A percentile compares a stretch with the other conserved stretches of the same genome.
Evolutionary conservation across 2,797 vertebrate genomes (phyloP).

Genomic region (Ispidina lecontei): DNA sequence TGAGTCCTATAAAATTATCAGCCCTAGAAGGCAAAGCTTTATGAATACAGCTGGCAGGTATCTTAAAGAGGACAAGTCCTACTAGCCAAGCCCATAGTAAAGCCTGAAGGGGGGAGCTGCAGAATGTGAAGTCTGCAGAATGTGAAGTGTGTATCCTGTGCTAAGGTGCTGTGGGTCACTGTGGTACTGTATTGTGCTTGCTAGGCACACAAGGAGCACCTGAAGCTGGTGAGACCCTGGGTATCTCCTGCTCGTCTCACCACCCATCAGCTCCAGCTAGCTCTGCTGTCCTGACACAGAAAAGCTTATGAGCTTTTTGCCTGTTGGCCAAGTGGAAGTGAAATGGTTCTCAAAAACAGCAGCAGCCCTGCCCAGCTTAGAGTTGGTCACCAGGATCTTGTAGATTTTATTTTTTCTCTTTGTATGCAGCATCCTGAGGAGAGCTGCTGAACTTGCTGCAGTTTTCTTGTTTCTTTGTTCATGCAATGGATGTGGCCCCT

Average conservation of each 20-base stretch:
- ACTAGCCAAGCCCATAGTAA: not conserved
- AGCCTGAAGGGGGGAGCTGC: not conserved
- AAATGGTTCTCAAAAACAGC: not conserved
- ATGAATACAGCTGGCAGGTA: not conserved
- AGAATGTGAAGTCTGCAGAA: too few species aligned
- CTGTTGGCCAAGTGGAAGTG: not conserved
- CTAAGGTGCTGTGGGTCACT: not conserved
- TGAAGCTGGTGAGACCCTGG: not conserved
- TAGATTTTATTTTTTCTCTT: not conserved
- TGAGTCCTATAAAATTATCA: not conserved
- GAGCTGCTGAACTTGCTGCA: not conserved
- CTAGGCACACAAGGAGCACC: rapidly evolving
- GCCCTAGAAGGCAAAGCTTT: not conserved
- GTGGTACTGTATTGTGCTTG: not conserved
- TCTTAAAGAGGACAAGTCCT: not conserved
- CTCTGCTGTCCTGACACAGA: not conserved
- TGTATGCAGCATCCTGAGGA: not conserved
- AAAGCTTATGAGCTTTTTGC: not conserved
- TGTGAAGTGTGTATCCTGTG: not conserved
- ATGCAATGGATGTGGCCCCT: rapidly evolving
- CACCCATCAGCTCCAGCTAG: rapidly evolving
- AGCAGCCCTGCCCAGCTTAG: not conserved
- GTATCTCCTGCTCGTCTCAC: not conserved
- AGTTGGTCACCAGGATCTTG: not conserved
- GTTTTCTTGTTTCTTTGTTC: not conserved